Base-by-base conservation (phyloP, 2,113 vertebrate genomes). In the Myotis lucifugus region DNA sequence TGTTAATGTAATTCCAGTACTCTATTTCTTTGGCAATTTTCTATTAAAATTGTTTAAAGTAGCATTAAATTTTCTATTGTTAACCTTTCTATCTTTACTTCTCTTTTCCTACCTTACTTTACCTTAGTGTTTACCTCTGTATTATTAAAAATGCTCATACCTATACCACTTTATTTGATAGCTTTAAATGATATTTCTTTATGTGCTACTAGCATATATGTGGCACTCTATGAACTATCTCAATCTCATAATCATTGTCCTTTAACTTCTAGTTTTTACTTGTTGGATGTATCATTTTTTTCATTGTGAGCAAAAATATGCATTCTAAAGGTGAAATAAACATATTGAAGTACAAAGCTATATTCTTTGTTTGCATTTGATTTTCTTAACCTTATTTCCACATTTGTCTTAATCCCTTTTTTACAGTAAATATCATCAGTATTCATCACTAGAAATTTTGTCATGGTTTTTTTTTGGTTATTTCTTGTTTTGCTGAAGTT, bases 401-500 rank as follows among this genome's bases (percentile, higher is more conserved):
- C 42, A 90, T 81, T 93, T 74, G 19, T 54, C 90, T 61, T 61
- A 69, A 76, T 86, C 19, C 34, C 67, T 91, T 86, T 86, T 37
- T 61, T 25, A 83, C 13, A 54, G 34, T 83, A 77, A 87, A 64
- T 91, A 50, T 66, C 59, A 40, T 90, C 8, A 42, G 1, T 91
- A 32, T 69, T 64, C 42, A 54, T 64, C 52, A 83, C 34, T 14
- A 88, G 40, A 64, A 18, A 84, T 64, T 95, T 83, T 83, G 56
- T 61, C 29, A 46, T 87, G 27, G 9, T 37, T 37, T 69, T 86
- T 85, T 37, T 64, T 95, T 93, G 29, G 42, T 77, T 90, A 50
- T 90, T 50, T 73, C 48, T 76, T 59, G 9, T 67, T 91, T 85
- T 59, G 17, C 50, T 91, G 14, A 87, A 82, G 42, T 96, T 91